Percentiles rank a stretch among this genome's conserved stretches.
Conservation (phyloP, 2,797 vertebrate genomes). For the Leptoclinus maculatus region DNA sequence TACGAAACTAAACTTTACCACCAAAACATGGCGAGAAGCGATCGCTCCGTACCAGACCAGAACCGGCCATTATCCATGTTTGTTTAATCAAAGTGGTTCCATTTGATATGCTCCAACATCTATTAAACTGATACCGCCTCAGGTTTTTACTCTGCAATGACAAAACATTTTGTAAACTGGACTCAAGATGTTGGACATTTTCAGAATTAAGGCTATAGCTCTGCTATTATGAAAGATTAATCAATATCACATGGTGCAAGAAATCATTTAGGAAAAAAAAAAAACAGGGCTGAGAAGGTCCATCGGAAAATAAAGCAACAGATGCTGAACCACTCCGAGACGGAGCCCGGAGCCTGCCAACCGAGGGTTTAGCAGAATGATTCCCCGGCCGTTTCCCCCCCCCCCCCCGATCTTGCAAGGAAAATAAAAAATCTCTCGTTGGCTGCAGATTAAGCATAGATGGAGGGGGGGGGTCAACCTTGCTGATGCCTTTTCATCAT, state of each 20-base stretch:
- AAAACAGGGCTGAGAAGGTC: constrained; percentile 42
- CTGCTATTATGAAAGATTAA: constrained; percentile 68
- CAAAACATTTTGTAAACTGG: constrained; percentile 31
- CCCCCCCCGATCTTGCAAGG: constrained; percentile 74
- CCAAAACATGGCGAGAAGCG: constrained; percentile 18
- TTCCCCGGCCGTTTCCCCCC: constrained; percentile 59
- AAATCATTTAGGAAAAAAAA: constrained; percentile 65
- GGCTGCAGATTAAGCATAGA: constrained; percentile 83
- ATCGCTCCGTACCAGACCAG: constrained; percentile 10
- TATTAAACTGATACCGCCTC: constrained; percentile 13
- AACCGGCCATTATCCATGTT: constrained; percentile 11
- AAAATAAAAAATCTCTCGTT: constrained; percentile 82
- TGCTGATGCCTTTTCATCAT: constrained; percentile 82
- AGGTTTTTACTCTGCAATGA: background rate
- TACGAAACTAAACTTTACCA: constrained; percentile 45
- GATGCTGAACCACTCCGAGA: constrained; percentile 81
- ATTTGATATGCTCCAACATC: constrained; percentile 25
- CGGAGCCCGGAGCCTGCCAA: constrained; percentile 71
- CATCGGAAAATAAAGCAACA: constrained; percentile 81
- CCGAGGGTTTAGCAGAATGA: constrained; percentile 81
- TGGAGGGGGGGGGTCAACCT: constrained; percentile 68
- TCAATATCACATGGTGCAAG: constrained; percentile 76
- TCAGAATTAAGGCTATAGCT: constrained; percentile 54
- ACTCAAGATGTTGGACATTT: constrained; percentile 54
- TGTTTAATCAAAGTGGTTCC: constrained; percentile 43